Conservation (phyloP, 2,888 invertebrate species). For the Siphonodentalium dalli region DNA sequence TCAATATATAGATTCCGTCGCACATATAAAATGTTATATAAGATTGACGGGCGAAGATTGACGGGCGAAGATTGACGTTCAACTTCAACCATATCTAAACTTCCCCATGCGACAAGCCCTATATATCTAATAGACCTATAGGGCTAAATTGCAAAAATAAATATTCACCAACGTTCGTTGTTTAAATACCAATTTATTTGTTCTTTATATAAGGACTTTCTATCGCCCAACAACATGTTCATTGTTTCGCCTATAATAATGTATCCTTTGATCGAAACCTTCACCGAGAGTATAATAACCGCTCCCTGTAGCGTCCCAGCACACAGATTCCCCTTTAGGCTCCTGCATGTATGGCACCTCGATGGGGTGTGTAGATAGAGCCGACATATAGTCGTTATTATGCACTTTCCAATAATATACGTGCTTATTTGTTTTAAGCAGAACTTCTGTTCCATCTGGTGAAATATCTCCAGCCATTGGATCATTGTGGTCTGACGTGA, state of each 20-base stretch:
- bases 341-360: slow-evolving; percentile 8
- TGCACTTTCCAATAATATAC: slow-evolving; percentile 21
- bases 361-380: not conserved
- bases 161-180: too few relatives aligned
- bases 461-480: slow-evolving; percentile 26
- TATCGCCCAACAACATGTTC: too few relatives aligned
- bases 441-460: slow-evolving; percentile 19
- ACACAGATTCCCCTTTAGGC: slow-evolving; percentile 10
- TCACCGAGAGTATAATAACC: slow-evolving; percentile 14
- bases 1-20: too few relatives aligned
- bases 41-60: too few relatives aligned
- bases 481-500: slow-evolving; percentile 17
- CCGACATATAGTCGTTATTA: slow-evolving; percentile 10
- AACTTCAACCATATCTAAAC: too few relatives aligned
- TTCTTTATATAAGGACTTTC: too few relatives aligned
- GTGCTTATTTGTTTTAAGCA: slow-evolving; percentile 21
- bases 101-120: too few relatives aligned
- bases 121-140: too few relatives aligned
- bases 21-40: too few relatives aligned
- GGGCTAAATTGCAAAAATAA: too few relatives aligned
- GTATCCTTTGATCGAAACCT: slow-evolving; percentile 7
- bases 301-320: slow-evolving; percentile 9
- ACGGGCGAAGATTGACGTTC: too few relatives aligned
- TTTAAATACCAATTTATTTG: too few relatives aligned
- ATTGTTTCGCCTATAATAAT: slow-evolving; percentile 8